Evolutionary conservation across 2,888 invertebrate genomes (phyloP).

Genomic region (Dasypogon diadema): DNA sequence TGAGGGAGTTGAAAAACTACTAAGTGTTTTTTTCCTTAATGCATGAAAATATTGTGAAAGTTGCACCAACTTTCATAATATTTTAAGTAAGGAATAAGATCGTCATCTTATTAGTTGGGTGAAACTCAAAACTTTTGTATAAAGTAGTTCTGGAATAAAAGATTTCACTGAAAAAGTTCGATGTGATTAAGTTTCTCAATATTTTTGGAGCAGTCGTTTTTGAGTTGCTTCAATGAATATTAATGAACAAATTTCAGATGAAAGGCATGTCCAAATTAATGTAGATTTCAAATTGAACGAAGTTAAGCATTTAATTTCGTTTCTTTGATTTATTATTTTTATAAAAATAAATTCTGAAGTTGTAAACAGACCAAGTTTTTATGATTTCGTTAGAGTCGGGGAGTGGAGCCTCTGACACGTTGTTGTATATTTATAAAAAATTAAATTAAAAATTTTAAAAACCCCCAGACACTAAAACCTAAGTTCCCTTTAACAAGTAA

Average conservation of each 20-base stretch:
- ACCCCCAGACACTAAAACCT: no score
- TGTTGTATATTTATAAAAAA: no score
- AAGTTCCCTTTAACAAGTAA: no score
- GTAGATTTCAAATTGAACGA: no score
- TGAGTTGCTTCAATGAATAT: conserved; percentile 10
- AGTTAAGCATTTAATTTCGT: no score
- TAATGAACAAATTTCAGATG: conserved; percentile 23
- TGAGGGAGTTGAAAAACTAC: conserved; percentile 39
- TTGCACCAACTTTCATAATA: conserved; percentile 27
- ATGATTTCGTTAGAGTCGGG: no score
- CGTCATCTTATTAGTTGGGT: conserved; percentile 37
- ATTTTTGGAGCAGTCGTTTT: conserved; percentile 24
- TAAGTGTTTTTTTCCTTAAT: conserved; percentile 29
- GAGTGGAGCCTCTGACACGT: no score
- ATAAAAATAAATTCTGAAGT: no score
- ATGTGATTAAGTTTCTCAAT: conserved; percentile 38
- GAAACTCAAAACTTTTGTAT: conserved; percentile 32
- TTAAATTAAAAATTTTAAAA: no score
- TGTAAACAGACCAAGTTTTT: no score
- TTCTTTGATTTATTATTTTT: no score
- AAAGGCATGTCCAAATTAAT: no score
- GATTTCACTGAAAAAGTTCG: not conserved
- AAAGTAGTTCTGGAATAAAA: conserved; percentile 25
- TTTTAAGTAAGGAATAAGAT: conserved; percentile 30
- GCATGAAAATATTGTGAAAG: conserved; percentile 41